These are phyloP conservation scores for Apotomis capreana DNA, from an alignment of 2,888 invertebrate species.

Conservation along the genomic window DNA sequence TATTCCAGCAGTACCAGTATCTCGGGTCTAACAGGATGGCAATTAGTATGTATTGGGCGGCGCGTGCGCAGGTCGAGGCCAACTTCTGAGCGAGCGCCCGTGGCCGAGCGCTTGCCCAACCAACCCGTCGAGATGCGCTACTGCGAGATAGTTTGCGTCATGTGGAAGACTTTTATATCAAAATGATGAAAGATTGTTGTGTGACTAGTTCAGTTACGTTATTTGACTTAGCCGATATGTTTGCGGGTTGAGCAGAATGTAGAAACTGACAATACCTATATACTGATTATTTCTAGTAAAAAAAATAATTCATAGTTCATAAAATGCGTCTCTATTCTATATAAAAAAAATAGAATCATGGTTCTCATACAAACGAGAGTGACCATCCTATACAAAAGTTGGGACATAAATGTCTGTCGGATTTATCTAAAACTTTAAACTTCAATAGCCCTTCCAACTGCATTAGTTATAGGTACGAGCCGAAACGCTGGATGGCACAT, in stretches of 20 bases:
- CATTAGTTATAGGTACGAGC: too few species aligned
- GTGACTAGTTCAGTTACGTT: not conserved
- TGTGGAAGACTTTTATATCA: slow-evolving; percentile 3
- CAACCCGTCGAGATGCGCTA: slow-evolving; percentile 28
- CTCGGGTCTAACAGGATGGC: not conserved
- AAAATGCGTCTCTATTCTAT: too few species aligned
- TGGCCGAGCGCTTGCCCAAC: slow-evolving; percentile 31
- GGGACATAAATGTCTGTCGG: too few species aligned
- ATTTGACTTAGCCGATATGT: not conserved
- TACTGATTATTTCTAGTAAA: too few species aligned
- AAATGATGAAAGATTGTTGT: slow-evolving; percentile 12
- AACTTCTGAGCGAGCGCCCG: slow-evolving; percentile 41
- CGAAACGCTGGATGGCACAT: too few species aligned
- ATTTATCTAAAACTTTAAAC: too few species aligned
- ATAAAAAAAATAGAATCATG: too few species aligned
- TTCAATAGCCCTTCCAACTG: too few species aligned
- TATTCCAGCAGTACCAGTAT: not conserved
- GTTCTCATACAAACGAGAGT: too few species aligned
- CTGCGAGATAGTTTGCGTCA: slow-evolving; percentile 25
- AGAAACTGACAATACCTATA: not conserved
- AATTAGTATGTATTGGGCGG: slow-evolving; percentile 31
- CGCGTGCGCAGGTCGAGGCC: slow-evolving; percentile 47
- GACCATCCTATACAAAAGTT: too few species aligned
- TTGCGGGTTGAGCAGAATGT: not conserved
- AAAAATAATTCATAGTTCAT: too few species aligned